phyloP scores from a whole-genome alignment of 2,797 vertebrate species.

The Molossus alvarezi region DNA sequence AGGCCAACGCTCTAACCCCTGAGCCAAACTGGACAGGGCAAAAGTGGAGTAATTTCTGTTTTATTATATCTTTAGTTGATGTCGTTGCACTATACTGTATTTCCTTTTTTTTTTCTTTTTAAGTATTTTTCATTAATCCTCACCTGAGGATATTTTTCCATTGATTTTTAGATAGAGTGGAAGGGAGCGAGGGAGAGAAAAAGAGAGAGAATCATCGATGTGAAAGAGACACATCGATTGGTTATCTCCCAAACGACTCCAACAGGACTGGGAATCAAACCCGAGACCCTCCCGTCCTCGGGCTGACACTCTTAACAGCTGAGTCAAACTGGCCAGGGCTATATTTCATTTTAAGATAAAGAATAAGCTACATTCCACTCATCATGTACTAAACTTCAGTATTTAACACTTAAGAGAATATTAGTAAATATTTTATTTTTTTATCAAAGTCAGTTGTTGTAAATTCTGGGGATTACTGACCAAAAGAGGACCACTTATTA shows the following conservation, averaged over 20 bases:
- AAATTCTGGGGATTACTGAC: background rate
- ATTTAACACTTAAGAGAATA: background rate
- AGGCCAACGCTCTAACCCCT: no score
- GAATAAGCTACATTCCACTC: background rate
- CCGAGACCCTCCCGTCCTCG: no score
- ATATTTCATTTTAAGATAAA: conserved; percentile 30
- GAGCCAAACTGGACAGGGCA: background rate
- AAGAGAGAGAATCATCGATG: no score
- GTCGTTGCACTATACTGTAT: background rate
- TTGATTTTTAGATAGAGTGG: no score
- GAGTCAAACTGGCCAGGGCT: no score
- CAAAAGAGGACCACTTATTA: background rate
- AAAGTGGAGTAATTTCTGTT: background rate
- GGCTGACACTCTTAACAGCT: no score
- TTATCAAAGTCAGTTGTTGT: background rate
- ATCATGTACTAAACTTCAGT: background rate
- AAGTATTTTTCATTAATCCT: background rate
- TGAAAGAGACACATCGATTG: no score
- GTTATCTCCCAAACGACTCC: no score
- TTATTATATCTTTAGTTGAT: background rate
- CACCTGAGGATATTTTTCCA: no score
- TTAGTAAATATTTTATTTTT: conserved; percentile 33
- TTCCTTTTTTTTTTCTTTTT: conserved; percentile 25
- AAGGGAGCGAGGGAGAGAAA: no score
- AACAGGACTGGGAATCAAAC: no score